Conservation (phyloP, 2,888 invertebrate genomes). For the Cremastinae sp. region DNA sequence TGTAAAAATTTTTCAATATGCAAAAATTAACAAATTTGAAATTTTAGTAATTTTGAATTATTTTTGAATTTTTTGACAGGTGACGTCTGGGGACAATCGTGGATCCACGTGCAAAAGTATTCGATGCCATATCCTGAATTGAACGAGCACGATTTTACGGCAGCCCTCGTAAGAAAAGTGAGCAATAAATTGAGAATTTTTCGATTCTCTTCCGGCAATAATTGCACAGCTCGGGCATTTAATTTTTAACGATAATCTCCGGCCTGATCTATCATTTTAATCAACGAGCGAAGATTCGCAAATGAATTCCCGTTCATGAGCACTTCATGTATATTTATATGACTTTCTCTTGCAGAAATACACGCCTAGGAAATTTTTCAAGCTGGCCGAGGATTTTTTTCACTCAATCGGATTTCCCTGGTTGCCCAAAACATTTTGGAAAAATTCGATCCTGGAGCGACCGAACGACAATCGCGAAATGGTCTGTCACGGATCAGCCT, state of each 20-base stretch:
- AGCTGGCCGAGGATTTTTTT: conserved; percentile 85
- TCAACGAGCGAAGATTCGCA: neutral
- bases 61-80: conserved; percentile 81
- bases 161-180: conserved; percentile 85
- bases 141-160: conserved; percentile 85
- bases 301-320: neutral
- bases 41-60: too few relatives aligned
- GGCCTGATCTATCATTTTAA: neutral
- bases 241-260: neutral
- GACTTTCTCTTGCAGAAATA: conserved; percentile 41
- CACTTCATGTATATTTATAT: neutral
- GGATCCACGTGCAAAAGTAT: conserved; percentile 85
- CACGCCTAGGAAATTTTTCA: conserved; percentile 53
- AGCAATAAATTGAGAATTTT: conserved; percentile 3
- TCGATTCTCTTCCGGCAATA: too few relatives aligned
- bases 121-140: conserved; percentile 87
- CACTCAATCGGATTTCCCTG: conserved; percentile 84
- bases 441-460: conserved; percentile 81
- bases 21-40: too few relatives aligned
- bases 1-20: too few relatives aligned
- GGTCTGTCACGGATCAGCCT: conserved; percentile 87
- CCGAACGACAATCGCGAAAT: conserved; percentile 79
- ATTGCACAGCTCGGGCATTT: too few relatives aligned
- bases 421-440: conserved; percentile 85
- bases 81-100: conserved; percentile 91